phyloP scores from a whole-genome alignment of 2,797 vertebrate genomes.

The Leptatherina wallacei region DNA sequence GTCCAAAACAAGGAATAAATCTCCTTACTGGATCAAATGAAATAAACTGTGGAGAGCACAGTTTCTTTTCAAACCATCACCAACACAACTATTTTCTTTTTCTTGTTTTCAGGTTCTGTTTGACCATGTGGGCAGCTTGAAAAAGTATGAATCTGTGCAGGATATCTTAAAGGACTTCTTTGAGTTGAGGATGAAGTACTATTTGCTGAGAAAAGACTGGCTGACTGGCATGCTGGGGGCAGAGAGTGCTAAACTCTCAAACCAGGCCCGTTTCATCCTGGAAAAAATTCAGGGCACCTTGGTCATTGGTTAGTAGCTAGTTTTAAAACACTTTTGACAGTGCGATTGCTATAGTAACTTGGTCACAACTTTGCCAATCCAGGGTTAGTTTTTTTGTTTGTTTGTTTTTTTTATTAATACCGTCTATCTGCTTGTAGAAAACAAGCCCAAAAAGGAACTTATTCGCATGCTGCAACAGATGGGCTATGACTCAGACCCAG shows the following conservation, averaged over 20 bases:
- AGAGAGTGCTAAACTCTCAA: constrained; percentile 90
- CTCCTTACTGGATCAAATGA: background rate
- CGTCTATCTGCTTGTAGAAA: constrained; percentile 82
- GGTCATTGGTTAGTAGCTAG: constrained; percentile 89
- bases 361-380: background rate
- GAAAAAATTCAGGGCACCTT: constrained; percentile 96
- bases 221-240: constrained; percentile 92
- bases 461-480: constrained; percentile 92
- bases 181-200: constrained; percentile 93
- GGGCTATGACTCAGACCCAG: constrained; percentile 96
- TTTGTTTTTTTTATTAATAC: background rate
- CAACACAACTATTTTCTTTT: background rate
- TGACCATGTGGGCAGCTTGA: constrained; percentile 93
- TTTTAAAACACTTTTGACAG: background rate
- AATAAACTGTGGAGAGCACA: background rate
- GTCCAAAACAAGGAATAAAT: background rate
- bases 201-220: constrained; percentile 94
- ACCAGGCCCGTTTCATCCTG: constrained; percentile 98
- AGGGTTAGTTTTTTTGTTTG: background rate
- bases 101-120: constrained; percentile 89
- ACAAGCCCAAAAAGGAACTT: constrained; percentile 97
- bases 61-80: background rate
- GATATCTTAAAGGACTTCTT: constrained; percentile 94
- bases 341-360: background rate
- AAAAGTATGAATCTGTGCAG: constrained; percentile 90